Evolutionary conservation across 2,888 invertebrate genomes (phyloP).

Genomic region (Pocota personata): DNA sequence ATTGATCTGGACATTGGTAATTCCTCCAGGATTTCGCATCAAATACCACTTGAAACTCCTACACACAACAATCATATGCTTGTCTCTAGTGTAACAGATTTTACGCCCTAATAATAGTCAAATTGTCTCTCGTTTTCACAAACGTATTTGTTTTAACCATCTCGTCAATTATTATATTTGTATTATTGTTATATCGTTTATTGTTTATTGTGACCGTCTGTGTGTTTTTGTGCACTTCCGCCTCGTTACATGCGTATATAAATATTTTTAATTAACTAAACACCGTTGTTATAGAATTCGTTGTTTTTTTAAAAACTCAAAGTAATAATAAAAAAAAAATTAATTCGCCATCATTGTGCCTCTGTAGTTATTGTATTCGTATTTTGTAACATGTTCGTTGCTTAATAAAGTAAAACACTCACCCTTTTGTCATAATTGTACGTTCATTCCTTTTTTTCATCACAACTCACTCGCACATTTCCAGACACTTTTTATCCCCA

Average conservation of each 20-base stretch:
- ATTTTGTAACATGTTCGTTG: conserved; percentile 51
- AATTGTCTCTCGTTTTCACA: conserved; percentile 52
- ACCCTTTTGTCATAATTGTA: conserved; percentile 32
- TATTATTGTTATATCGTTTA: conserved; percentile 23
- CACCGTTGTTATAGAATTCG: conserved; percentile 13
- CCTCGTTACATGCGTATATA: conserved; percentile 34
- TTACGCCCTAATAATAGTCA: conserved; percentile 22
- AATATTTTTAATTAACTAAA: neutral
- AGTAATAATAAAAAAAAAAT: neutral
- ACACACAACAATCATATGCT: conserved; percentile 39
- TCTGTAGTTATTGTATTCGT: conserved; percentile 31
- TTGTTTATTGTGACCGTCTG: conserved; percentile 54
- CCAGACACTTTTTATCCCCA: neutral
- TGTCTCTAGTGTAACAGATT: conserved; percentile 15
- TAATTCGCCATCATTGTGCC: conserved; percentile 47
- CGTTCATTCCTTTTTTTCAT: conserved; percentile 26
- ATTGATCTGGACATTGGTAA: neutral
- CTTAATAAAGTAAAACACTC: conserved; percentile 32
- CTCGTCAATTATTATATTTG: conserved; percentile 7
- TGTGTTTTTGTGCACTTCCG: conserved; percentile 61
- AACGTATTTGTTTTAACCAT: neutral
- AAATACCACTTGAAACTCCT: neutral
- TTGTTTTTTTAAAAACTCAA: neutral
- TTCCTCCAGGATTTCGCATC: neutral
- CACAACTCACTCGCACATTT: conserved; percentile 40